Evolutionary conservation across 2,888 invertebrate species (phyloP).

Genomic region (Bruchidius siliquastri): DNA sequence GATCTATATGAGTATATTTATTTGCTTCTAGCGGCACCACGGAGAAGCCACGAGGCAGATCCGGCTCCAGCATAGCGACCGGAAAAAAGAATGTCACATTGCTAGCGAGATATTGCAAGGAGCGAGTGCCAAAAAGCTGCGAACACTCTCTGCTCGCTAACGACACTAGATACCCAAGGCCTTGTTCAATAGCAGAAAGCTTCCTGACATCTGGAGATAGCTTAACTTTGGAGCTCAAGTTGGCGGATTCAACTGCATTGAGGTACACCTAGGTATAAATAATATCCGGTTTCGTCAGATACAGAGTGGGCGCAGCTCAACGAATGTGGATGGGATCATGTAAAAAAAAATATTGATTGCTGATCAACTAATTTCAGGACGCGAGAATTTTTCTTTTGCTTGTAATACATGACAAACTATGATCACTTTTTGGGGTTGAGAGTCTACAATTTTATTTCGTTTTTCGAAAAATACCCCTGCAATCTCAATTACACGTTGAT

Average conservation of each 20-base stretch:
- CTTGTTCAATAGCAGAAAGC: conserved; percentile 73
- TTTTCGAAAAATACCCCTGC: too few relatives aligned
- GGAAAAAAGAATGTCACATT: conserved; percentile 63
- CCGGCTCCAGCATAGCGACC: conserved; percentile 46
- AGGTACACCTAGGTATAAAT: conserved; percentile 56
- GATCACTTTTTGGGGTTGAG: too few relatives aligned
- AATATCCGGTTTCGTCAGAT: too few relatives aligned
- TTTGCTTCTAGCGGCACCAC: background rate
- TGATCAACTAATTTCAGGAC: too few relatives aligned
- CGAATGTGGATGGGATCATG: too few relatives aligned
- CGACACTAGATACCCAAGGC: conserved; percentile 55
- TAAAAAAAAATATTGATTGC: too few relatives aligned
- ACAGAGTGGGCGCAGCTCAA: too few relatives aligned
- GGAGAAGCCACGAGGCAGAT: conserved; percentile 1
- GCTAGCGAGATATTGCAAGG: conserved; percentile 76
- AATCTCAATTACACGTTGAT: too few relatives aligned
- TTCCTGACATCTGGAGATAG: conserved; percentile 78
- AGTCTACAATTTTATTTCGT: too few relatives aligned
- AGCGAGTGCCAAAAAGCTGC: conserved; percentile 76
- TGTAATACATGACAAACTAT: too few relatives aligned
- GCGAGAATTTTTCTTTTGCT: too few relatives aligned
- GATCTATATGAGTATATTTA: too few relatives aligned
- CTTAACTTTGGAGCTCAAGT: conserved; percentile 72
- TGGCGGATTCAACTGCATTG: conserved; percentile 78
- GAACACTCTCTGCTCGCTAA: conserved; percentile 71